Percentiles rank a stretch among this genome's conserved stretches.
These are phyloP conservation scores for Gonocerus acuteangulatus DNA, from an alignment of 2,888 invertebrate species.

Conservation along the genomic window DNA sequence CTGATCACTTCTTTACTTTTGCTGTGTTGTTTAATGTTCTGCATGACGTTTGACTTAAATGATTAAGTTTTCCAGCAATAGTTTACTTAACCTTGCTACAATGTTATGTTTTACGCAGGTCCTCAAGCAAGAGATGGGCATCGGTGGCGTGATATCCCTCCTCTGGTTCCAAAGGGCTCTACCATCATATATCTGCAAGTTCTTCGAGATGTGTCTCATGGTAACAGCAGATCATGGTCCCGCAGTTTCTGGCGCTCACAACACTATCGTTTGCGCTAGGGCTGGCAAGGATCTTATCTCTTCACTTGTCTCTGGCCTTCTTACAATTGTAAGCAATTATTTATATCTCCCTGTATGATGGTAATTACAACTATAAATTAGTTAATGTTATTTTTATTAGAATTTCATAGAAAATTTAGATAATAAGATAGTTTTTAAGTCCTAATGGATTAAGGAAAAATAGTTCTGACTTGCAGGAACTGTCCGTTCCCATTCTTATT, in stretches of 20 bases:
- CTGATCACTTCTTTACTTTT: too few relatives aligned
- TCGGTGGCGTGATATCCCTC: conserved; percentile 93
- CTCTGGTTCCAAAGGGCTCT: conserved; percentile 98
- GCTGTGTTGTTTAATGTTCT: too few relatives aligned
- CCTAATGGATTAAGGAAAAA: too few relatives aligned
- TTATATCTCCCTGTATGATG: not conserved
- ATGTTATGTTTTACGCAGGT: conserved; percentile 52
- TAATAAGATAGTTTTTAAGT: too few relatives aligned
- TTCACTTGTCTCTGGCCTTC: conserved; percentile 86
- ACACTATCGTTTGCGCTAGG: conserved; percentile 94
- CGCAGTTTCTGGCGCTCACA: conserved; percentile 96
- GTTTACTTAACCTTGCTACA: too few relatives aligned
- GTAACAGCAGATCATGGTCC: conserved; percentile 98
- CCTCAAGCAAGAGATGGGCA: conserved; percentile 88
- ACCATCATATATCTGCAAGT: conserved; percentile 88
- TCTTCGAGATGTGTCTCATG: conserved; percentile 98
- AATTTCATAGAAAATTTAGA: too few relatives aligned
- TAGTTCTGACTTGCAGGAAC: too few relatives aligned
- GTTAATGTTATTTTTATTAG: too few relatives aligned
- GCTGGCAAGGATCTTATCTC: conserved; percentile 97
- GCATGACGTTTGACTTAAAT: too few relatives aligned
- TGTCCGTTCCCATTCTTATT: too few relatives aligned
- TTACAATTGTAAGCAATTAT: conserved; percentile 94
- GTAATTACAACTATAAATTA: not conserved
- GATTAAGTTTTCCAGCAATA: too few relatives aligned